These are phyloP conservation scores for Sycophila sp. DNA, from an alignment of 1,140 invertebrate genomes.

Conservation along the genomic window DNA sequence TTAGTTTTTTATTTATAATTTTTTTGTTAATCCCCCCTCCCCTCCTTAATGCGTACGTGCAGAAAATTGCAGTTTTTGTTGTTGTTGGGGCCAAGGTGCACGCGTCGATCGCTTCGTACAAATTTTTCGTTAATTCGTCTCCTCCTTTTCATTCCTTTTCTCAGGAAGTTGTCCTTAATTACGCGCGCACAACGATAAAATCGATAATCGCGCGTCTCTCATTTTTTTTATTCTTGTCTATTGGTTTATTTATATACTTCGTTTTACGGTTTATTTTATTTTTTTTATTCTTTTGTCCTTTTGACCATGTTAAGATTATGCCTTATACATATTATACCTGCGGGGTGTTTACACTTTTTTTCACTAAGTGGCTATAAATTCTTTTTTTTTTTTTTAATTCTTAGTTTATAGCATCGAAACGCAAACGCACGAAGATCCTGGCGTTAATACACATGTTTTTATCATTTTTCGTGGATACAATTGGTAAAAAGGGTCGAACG, in stretches of 20 bases:
- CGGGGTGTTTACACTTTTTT: not conserved
- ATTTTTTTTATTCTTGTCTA: too few species aligned
- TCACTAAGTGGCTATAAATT: constrained; percentile 2
- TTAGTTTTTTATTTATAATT: constrained; percentile 2
- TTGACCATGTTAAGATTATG: too few species aligned
- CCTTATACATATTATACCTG: constrained; percentile 32
- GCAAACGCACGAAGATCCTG: too few species aligned
- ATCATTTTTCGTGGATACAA: too few species aligned
- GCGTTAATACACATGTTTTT: too few species aligned
- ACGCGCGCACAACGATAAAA: too few species aligned
- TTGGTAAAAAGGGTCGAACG: too few species aligned
- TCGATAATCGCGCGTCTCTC: not conserved
- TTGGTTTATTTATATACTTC: not conserved
- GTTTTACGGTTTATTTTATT: constrained; percentile 4
- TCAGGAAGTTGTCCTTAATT: too few species aligned
- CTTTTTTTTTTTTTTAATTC: too few species aligned
- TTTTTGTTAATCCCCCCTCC: constrained; percentile 12
- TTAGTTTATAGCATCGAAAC: too few species aligned
- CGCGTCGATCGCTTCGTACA: constrained; percentile 31
- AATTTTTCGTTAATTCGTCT: constrained; percentile 10
- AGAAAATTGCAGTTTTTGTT: constrained; percentile 38
- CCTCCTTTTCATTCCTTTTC: not conserved
- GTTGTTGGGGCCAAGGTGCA: constrained; percentile 46
- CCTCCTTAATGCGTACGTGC: not conserved
- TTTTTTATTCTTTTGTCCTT: constrained; percentile 6